Conservation (phyloP, 2,797 vertebrate genomes). For the Sebastes cheni region DNA sequence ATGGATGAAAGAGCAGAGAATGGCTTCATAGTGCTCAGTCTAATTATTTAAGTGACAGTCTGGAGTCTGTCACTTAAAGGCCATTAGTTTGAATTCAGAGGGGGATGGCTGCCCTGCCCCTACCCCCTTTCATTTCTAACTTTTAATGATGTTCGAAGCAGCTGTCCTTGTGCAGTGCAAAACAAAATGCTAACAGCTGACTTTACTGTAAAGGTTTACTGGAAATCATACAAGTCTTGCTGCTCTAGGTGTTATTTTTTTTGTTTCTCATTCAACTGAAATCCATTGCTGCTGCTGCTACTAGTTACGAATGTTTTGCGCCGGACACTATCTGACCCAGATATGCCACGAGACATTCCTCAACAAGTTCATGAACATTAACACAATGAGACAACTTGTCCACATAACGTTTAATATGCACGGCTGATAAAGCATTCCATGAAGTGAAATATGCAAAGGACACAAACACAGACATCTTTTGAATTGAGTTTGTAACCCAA, state of each 20-base stretch:
- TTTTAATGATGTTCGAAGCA: constrained; percentile 2
- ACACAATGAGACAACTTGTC: constrained; percentile 43
- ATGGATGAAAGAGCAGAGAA: constrained; percentile 6
- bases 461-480: background rate
- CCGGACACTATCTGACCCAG: constrained; percentile 56
- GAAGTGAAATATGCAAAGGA: background rate
- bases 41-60: constrained; percentile 4
- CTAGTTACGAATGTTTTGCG: constrained; percentile 26
- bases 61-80: constrained; percentile 13
- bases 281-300: background rate
- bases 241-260: background rate
- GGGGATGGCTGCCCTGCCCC: background rate
- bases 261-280: background rate
- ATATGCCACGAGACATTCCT: constrained; percentile 65
- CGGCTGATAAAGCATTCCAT: background rate
- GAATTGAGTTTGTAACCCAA: background rate
- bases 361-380: constrained; percentile 48
- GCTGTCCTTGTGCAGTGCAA: background rate
- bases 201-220: background rate
- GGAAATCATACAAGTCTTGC: background rate
- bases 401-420: constrained; percentile 9
- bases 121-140: background rate
- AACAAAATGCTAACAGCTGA: background rate
- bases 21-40: constrained; percentile 1
- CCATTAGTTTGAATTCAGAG: constrained; percentile 19